These are phyloP conservation scores for Cranoglanis bouderius DNA, from an alignment of 2,113 vertebrate genomes.

Conservation along the genomic window DNA sequence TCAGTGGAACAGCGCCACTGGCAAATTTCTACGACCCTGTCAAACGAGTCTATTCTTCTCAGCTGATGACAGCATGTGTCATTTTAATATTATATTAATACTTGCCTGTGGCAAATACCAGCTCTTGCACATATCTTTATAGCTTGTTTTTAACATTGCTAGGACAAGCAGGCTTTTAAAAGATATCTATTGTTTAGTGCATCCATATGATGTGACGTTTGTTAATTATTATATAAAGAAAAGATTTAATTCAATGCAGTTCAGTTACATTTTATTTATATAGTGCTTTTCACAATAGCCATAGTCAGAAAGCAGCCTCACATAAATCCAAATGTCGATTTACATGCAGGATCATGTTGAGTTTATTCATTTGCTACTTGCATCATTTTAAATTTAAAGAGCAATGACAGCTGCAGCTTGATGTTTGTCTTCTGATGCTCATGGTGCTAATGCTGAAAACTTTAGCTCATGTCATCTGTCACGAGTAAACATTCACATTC, in stretches of 20 bases:
- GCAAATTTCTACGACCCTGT: slow-evolving; percentile 15
- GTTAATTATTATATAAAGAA: background rate
- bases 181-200: background rate
- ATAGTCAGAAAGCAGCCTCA: background rate
- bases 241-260: background rate
- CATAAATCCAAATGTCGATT: background rate
- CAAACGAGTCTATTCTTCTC: slow-evolving; percentile 17
- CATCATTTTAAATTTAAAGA: background rate
- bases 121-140: background rate
- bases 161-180: background rate
- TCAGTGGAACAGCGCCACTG: background rate
- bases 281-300: background rate
- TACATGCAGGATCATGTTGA: background rate
- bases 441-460: background rate
- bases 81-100: slow-evolving; percentile 32
- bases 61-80: slow-evolving; percentile 15
- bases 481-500: background rate
- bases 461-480: background rate
- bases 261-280: background rate
- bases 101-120: slow-evolving; percentile 16
- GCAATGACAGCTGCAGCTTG: background rate
- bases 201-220: background rate
- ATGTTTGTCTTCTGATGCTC: background rate
- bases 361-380: background rate
- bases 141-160: background rate